Evolutionary conservation across 2,113 vertebrate species (phyloP).

Genomic region (Candoia aspera): DNA sequence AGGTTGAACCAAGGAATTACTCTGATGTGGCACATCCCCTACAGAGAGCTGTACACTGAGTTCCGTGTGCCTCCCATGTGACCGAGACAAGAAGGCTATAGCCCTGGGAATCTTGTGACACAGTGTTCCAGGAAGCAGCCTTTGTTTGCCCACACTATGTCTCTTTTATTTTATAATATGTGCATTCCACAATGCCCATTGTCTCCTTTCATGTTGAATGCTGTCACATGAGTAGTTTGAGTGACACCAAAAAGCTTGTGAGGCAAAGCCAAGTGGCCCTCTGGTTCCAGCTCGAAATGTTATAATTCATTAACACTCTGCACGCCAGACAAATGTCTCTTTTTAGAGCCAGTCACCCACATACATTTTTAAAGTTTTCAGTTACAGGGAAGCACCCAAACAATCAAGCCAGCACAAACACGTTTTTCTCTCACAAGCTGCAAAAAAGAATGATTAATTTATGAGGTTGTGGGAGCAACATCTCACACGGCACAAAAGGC

Average conservation of each 20-base stretch:
- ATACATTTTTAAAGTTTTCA: slow-evolving; percentile 10
- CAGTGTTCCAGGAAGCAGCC: slow-evolving; percentile 69
- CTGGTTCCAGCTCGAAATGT: slow-evolving; percentile 43
- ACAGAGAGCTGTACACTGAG: slow-evolving; percentile 27
- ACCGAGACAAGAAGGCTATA: slow-evolving; percentile 38
- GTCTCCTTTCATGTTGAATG: slow-evolving; percentile 60
- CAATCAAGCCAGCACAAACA: slow-evolving; percentile 7
- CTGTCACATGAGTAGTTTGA: slow-evolving; percentile 67
- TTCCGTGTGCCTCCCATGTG: slow-evolving; percentile 36
- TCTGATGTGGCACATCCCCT: background rate
- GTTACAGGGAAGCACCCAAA: slow-evolving; percentile 11
- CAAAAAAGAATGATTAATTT: slow-evolving; percentile 25
- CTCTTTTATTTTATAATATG: slow-evolving; percentile 69
- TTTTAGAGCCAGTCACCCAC: slow-evolving; percentile 46
- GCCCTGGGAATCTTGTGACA: slow-evolving; percentile 69
- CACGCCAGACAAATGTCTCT: slow-evolving; percentile 48
- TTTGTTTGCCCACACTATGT: slow-evolving; percentile 71
- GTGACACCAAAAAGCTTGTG: slow-evolving; percentile 63
- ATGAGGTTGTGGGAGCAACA: background rate
- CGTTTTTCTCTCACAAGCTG: background rate
- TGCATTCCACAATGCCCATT: slow-evolving; percentile 63
- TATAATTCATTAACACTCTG: slow-evolving; percentile 53
- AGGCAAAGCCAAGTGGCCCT: slow-evolving; percentile 61
- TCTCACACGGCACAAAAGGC: background rate
- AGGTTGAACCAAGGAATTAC: background rate